Evolutionary conservation across 2,888 invertebrate species (phyloP).

Genomic region (Hirtodrosophila confusa): DNA sequence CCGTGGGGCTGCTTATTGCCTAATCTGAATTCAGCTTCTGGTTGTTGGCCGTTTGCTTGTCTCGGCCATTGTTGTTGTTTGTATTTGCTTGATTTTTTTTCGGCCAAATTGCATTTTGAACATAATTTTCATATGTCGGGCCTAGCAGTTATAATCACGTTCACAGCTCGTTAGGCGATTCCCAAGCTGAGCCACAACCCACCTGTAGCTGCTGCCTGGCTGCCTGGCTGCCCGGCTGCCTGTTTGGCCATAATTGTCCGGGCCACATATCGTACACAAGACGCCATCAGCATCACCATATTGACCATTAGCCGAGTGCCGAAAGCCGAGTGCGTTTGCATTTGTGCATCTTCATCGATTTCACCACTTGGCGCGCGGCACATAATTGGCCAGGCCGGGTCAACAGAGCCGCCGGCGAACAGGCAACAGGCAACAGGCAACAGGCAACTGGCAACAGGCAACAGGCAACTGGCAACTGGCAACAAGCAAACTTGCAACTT

Average conservation of each 20-base stretch:
- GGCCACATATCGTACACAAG: conserved; percentile 71
- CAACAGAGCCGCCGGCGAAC: conserved; percentile 54
- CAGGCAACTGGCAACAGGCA: conserved; percentile 23
- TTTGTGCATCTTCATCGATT: conserved; percentile 80
- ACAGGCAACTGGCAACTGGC: conserved; percentile 34
- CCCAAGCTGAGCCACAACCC: conserved; percentile 62
- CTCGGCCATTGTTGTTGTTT: conserved; percentile 56
- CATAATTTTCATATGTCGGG: conserved; percentile 80
- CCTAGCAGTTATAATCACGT: conserved; percentile 75
- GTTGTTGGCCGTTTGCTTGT: conserved; percentile 30
- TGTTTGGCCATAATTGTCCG: conserved; percentile 74
- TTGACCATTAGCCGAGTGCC: conserved; percentile 72
- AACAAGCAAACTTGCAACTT: too few species aligned
- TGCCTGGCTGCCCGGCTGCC: conserved; percentile 55
- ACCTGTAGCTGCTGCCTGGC: conserved; percentile 56
- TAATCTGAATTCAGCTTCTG: conserved; percentile 67
- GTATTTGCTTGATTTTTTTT: conserved; percentile 22
- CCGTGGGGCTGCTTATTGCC: conserved; percentile 48
- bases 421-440: conserved; percentile 27
- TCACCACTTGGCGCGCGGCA: conserved; percentile 77
- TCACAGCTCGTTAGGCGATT: conserved; percentile 77
- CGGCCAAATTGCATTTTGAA: conserved; percentile 76
- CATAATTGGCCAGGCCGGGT: conserved; percentile 75
- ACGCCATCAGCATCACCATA: conserved; percentile 69
- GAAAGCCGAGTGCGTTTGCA: conserved; percentile 74